These are phyloP conservation scores for Sisyra terminalis DNA, from an alignment of 2,888 invertebrate species.

Conservation along the genomic window DNA sequence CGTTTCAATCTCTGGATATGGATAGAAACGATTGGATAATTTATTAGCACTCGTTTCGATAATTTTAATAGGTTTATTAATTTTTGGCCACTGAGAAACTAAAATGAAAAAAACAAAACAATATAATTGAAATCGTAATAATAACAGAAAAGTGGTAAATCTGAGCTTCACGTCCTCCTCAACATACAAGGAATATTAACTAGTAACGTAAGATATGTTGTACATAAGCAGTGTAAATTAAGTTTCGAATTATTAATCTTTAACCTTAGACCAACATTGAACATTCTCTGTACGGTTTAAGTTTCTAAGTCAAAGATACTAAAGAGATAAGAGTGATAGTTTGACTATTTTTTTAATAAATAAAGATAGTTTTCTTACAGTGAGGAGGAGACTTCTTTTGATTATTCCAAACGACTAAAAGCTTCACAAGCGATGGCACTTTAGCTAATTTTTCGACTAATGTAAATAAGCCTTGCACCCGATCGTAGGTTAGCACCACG, in stretches of 20 bases:
- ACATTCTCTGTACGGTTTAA: too few relatives aligned
- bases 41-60: slow-evolving; percentile 82
- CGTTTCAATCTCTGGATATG: slow-evolving; percentile 91
- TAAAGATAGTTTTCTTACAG: slow-evolving; percentile 36
- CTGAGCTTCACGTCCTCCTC: too few relatives aligned
- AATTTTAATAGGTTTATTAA: slow-evolving; percentile 76
- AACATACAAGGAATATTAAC: too few relatives aligned
- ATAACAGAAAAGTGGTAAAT: too few relatives aligned
- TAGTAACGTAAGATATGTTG: too few relatives aligned
- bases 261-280: too few relatives aligned
- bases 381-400: slow-evolving; percentile 80
- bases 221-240: too few relatives aligned
- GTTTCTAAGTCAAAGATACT: too few relatives aligned
- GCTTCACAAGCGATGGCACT: slow-evolving; percentile 80
- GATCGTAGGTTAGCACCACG: slow-evolving; percentile 86
- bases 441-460: slow-evolving; percentile 70
- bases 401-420: slow-evolving; percentile 93
- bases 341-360: neutral
- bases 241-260: too few relatives aligned
- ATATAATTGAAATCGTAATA: too few relatives aligned
- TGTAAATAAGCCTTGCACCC: slow-evolving; percentile 74
- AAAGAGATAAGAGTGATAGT: slow-evolving; percentile 1
- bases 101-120: slow-evolving; percentile 19
- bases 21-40: slow-evolving; percentile 89
- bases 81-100: slow-evolving; percentile 81